Evolutionary conservation across 2,888 invertebrate genomes (phyloP), one percentile per base, ranked within the genome.

Genomic region (Chymomyza procnemis): DNA sequence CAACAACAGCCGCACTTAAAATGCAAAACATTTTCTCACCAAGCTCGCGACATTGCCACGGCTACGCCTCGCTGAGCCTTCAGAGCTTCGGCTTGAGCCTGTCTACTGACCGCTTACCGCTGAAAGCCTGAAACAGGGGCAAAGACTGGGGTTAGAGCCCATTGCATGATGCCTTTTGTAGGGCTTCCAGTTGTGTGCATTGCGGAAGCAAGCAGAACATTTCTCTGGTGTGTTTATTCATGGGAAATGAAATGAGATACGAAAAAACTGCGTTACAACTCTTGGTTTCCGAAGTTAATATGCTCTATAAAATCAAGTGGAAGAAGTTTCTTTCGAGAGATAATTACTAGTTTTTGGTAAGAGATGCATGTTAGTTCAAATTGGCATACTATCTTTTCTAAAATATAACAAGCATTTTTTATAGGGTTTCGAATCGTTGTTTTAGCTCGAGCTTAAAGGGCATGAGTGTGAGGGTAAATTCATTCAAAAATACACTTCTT

Each of bases 1-100:
- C 4, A 4, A 16, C 47, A 60, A 48, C 46, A 60, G 12, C 22
- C 16, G n/a, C 8, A 58, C 76, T 81, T 84, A 78, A 84, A 83
- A 83, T 84, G 83, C 86, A 85, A 85, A 85, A 81, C 86, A 85
- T 85, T 62, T 83, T 83, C 83, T 83, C 83, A 83, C 86, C 81
- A 26, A n/a, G 19, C 50, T 19, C 54, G 54, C 54, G 34, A 61
- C 52, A 55, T 46, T 59, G 57, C 12, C 30, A 46, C 54, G 14
- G 56, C 26, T 56, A 75, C 81, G 85, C 76, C 85, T 78, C 81
- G 80, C 48, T 71, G 22, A 54, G 12, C 54, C 19, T 14, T 54
- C 14, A 3, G 54, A 54, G 19, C 54, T 18, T 14, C 19, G 54
- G 22, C 19, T 19, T 19, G 52, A 19, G 52, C 19, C 26, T 26